These are phyloP conservation scores for Papilio aristodemus DNA, from an alignment of 1,140 invertebrate genomes.

Conservation along the genomic window DNA sequence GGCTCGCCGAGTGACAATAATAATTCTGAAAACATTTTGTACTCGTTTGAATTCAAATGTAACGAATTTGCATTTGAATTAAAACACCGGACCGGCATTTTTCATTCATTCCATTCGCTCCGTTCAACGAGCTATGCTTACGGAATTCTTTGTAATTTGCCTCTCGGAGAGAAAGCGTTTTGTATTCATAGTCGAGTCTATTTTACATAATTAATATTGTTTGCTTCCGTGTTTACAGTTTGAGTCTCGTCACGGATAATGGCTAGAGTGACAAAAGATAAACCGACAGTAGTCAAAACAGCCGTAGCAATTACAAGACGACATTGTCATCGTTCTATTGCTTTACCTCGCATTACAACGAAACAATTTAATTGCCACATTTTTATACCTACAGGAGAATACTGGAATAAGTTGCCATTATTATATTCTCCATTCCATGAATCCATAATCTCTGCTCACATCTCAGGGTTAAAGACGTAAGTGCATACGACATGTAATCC, in stretches of 20 bases:
- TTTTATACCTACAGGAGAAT: too few species aligned
- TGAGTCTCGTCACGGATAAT: background rate
- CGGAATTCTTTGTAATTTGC: conserved; percentile 26
- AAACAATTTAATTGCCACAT: too few species aligned
- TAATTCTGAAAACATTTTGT: conserved; percentile 46
- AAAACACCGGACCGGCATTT: conserved; percentile 38
- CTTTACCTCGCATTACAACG: too few species aligned
- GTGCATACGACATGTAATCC: too few species aligned
- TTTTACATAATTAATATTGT: conserved; percentile 25
- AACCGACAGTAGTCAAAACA: background rate
- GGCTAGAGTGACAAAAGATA: background rate
- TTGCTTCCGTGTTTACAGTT: conserved; percentile 17
- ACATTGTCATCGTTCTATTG: background rate
- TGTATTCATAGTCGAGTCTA: conserved; percentile 11
- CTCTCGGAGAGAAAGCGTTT: background rate
- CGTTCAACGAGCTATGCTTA: conserved; percentile 24
- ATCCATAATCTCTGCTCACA: too few species aligned
- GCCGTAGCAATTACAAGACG: background rate
- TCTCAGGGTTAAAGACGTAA: too few species aligned
- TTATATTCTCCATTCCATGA: too few species aligned
- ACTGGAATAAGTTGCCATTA: too few species aligned
- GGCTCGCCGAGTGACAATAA: conserved; percentile 38
- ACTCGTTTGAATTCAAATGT: conserved; percentile 49
- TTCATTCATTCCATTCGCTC: conserved; percentile 39
- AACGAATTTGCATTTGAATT: conserved; percentile 57